Conservation (phyloP, 2,113 vertebrate genomes). For the Ciconia stormi region DNA sequence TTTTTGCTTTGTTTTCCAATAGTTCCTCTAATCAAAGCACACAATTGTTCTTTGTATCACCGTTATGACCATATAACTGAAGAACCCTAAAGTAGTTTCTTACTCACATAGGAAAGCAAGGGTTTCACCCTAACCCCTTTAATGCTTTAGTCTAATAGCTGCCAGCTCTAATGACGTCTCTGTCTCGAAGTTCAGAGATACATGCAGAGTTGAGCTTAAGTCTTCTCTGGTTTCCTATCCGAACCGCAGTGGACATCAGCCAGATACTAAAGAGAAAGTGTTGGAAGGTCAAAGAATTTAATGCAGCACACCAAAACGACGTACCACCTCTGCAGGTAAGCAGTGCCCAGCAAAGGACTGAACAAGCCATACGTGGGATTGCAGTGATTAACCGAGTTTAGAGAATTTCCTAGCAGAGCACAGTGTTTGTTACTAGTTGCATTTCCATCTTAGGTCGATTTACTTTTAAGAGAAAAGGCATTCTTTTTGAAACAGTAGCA, state of each 20-base stretch:
- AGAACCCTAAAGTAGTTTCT: neutral
- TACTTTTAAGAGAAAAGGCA: neutral
- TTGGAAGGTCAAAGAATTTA: neutral
- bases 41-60: neutral
- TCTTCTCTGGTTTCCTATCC: neutral
- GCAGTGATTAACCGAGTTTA: neutral
- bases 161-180: neutral
- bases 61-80: neutral
- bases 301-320: neutral
- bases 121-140: neutral
- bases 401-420: neutral
- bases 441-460: neutral
- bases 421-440: neutral
- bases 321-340: neutral
- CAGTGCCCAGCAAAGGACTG: neutral
- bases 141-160: neutral
- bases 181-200: neutral
- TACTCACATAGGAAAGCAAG: neutral
- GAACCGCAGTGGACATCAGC: neutral
- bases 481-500: neutral
- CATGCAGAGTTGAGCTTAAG: neutral
- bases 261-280: neutral
- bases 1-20: neutral
- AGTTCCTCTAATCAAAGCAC: neutral
- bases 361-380: neutral